These are phyloP conservation scores for Volucella inanis DNA, from an alignment of 2,888 invertebrate genomes.

Conservation along the genomic window DNA sequence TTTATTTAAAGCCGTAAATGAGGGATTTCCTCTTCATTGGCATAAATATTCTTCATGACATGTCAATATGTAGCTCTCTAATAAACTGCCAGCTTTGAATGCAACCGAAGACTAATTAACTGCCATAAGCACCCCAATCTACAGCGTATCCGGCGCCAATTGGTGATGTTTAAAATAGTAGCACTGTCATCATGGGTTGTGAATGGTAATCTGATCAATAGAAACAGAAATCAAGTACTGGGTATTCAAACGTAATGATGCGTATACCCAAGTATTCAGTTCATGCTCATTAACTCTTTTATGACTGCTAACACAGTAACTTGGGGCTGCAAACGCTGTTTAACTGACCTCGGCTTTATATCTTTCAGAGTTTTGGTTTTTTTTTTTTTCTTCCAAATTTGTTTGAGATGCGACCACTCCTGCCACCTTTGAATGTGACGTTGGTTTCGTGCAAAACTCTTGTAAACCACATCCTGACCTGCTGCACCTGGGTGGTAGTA, in stretches of 20 bases:
- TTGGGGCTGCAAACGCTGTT: too few relatives aligned
- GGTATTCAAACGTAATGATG: slow-evolving; percentile 15
- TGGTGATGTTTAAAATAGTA: background rate
- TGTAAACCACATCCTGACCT: slow-evolving; percentile 23
- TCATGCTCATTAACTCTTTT: slow-evolving; percentile 8
- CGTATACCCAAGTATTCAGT: slow-evolving; percentile 5
- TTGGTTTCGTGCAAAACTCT: slow-evolving; percentile 15
- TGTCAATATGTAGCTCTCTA: background rate
- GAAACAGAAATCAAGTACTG: background rate
- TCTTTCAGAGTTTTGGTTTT: background rate
- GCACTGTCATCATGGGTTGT: background rate
- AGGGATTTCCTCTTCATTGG: too few relatives aligned
- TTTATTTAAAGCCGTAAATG: too few relatives aligned
- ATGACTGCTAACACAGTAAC: background rate
- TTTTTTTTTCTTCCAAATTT: too few relatives aligned
- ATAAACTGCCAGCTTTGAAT: slow-evolving; percentile 2
- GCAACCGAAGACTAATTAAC: background rate
- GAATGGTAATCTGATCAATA: slow-evolving; percentile 10
- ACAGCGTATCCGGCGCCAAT: background rate
- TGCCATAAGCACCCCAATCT: background rate
- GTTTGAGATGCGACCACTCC: too few relatives aligned
- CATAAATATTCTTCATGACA: too few relatives aligned
- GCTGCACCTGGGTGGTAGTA: slow-evolving; percentile 41
- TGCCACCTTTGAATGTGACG: background rate
- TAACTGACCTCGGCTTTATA: too few relatives aligned